Percentiles rank a stretch among this genome's conserved stretches.
Evolutionary conservation across 2,797 vertebrate species (phyloP).

Genomic region (Sebastes oblongus): DNA sequence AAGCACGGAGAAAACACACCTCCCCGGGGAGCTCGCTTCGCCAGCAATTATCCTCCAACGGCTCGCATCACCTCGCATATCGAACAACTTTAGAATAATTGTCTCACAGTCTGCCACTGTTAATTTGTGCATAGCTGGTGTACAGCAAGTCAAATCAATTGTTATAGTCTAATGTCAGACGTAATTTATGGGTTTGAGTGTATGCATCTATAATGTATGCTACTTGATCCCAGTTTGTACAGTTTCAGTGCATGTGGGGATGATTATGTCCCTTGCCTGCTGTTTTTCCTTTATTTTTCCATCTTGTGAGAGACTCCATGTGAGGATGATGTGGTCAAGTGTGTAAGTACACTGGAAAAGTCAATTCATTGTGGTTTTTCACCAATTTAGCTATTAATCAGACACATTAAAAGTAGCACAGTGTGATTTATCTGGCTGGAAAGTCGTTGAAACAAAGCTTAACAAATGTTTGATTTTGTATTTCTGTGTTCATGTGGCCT

Average conservation of each 20-base stretch:
- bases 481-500: neutral
- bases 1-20: conserved; percentile 52
- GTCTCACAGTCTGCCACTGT: conserved; percentile 36
- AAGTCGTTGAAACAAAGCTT: neutral
- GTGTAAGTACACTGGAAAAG: neutral
- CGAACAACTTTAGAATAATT: conserved; percentile 51
- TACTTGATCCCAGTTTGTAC: neutral
- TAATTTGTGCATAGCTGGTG: conserved; percentile 29
- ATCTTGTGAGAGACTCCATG: neutral
- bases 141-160: conserved; percentile 25
- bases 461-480: neutral
- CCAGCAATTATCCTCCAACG: conserved; percentile 65
- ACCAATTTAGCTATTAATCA: conserved; percentile 2
- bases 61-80: conserved; percentile 32
- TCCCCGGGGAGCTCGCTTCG: conserved; percentile 54
- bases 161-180: conserved; percentile 11
- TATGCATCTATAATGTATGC: neutral
- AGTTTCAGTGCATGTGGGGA: neutral
- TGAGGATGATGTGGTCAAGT: neutral
- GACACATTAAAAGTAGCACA: neutral
- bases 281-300: too few species aligned
- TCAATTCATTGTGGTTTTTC: neutral
- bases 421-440: neutral
- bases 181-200: conserved; percentile 21
- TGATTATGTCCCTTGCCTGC: too few species aligned